Evolutionary conservation across 92 coral and sea anemone species (phyloP), one percentile per base, ranked within the genome.

Genomic region (Scolanthus callimorphus): DNA sequence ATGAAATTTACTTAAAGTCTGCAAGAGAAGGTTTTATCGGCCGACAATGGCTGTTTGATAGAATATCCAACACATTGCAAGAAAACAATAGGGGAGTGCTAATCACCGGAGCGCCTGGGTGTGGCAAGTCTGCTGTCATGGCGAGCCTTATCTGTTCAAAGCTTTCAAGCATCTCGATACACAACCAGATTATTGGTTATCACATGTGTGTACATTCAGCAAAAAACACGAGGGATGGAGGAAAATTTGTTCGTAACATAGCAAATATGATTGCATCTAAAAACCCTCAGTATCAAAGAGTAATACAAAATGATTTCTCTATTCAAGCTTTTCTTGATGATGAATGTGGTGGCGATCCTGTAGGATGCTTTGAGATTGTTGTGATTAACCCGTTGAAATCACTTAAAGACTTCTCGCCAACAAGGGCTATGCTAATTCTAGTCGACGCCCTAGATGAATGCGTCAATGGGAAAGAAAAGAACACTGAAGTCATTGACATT

Each of bases 361-460:
- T 79, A 1, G 87, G 81, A 1, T 78, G 97, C 50, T 91, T 91
- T 43, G 78, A 87, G 1, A 78, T 70, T 21, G 84, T 84, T 45
- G 54, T 91, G n/a, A 38, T 87, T 27, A 60, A 64, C 13, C 97
- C 97, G 17, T 63, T 91, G 55, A 55, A 61, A 62, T 54, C 56
- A 2, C 43, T 87, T 31, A 50, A 59, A 41, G 37, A 51, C 48
- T 0, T 54, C 3, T 53, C 81, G 53, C 25, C 60, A 78, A 62
- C 46, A 2, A 20, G 38, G 28, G 48, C 60, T 28, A 58, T 55
- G 75, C 78, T 67, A 45, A 60, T 78, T 11, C 57, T 78, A 3
- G 21, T 90, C 1, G 97, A 90, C 55, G 97, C 95, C 25, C 45
- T 90, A 23, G 97, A 90, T 57, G 97, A 90, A 54, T 88, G 96